phyloP scores from a whole-genome alignment of 2,888 invertebrate genomes.

The Synanthedon tipuliformis region DNA sequence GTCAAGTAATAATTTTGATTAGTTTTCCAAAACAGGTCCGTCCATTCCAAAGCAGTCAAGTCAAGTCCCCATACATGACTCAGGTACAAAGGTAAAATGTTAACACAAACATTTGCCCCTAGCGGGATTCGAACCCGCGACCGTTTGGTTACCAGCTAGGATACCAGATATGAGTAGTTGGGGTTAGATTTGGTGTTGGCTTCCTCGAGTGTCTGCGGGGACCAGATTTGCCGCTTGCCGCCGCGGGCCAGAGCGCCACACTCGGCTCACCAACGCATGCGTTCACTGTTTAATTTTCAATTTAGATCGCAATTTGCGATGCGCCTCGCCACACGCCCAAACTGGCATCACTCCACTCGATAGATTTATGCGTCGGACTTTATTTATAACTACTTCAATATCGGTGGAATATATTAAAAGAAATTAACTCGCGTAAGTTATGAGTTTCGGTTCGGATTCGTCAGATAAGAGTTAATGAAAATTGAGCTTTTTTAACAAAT shows the following conservation, averaged over 20 bases:
- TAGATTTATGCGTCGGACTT: slow-evolving; percentile 56
- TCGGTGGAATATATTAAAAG: slow-evolving; percentile 57
- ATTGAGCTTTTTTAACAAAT: slow-evolving; percentile 55
- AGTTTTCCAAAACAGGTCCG: no score
- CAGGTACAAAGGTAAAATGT: no score
- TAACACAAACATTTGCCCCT: no score
- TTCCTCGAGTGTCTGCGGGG: slow-evolving; percentile 12
- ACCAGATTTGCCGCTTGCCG: slow-evolving; percentile 10
- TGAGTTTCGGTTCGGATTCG: slow-evolving; percentile 31
- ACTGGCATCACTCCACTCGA: slow-evolving; percentile 55
- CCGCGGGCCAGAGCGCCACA: slow-evolving; percentile 4
- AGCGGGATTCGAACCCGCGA: no score
- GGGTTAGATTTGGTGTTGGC: no score
- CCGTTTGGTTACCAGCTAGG: no score
- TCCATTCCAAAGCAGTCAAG: no score
- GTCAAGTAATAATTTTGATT: no score
- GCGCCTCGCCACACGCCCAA: slow-evolving; percentile 55
- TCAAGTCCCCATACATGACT: no score
- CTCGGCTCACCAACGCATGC: slow-evolving; percentile 11
- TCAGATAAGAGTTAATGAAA: slow-evolving; percentile 60
- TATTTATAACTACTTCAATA: slow-evolving; percentile 22
- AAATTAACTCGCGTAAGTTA: slow-evolving; percentile 61
- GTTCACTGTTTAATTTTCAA: slow-evolving; percentile 69
- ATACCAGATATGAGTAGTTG: no score
- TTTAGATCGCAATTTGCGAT: slow-evolving; percentile 72